Evolutionary conservation across 2,797 vertebrate genomes (phyloP), one percentile per base, ranked within the genome.

Genomic region (Cyprinodon diabolis): DNA sequence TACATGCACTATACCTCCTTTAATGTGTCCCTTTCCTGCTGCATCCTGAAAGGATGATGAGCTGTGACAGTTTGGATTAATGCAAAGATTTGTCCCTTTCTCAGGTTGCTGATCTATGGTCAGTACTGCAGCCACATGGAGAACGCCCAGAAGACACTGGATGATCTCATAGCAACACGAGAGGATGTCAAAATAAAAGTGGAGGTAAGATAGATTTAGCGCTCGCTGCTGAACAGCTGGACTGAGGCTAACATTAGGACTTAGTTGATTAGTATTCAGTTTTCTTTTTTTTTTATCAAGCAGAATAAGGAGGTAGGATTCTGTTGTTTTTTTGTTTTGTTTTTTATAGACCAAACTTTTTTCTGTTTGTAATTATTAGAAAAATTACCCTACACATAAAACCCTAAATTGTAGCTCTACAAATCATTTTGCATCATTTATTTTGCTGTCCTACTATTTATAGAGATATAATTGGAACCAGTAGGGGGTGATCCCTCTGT

Each of bases 81-180:
- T 45, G 15, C 10, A 8, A 48, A 37, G 6, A 4, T 49, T 75
- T 23, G 81, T 58, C 72, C 49, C 35, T 5, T 80, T 37, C 12
- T 0, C 90, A 99, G 98, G 95, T 94, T 99, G 81, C 87, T 99
- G 92, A 97, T 99, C 90, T 99, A 99, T 0, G 97, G 97, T n/a
- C 97, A 96, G 75, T 99, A 99, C 94, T 99, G 98, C 94, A 99
- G 98, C 91, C 97, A 94, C 91, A 97, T 99, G 96, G 98, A 99
- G 43, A 96, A 95, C 0, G 97, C 97, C 35, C 98, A 99, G 94
- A 97, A 95, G 89, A 98, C 96, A 0, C 95, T 99, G 89, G 97
- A 97, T 78, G 96, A 97, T 69, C 95, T 99, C 66, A 96, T 98
- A 0, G 95, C 95, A 72, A 95, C 93, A 54, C 90, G 97, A 19